phyloP scores from a whole-genome alignment of 1,140 invertebrate species.

The Mercenaria mercenaria region DNA sequence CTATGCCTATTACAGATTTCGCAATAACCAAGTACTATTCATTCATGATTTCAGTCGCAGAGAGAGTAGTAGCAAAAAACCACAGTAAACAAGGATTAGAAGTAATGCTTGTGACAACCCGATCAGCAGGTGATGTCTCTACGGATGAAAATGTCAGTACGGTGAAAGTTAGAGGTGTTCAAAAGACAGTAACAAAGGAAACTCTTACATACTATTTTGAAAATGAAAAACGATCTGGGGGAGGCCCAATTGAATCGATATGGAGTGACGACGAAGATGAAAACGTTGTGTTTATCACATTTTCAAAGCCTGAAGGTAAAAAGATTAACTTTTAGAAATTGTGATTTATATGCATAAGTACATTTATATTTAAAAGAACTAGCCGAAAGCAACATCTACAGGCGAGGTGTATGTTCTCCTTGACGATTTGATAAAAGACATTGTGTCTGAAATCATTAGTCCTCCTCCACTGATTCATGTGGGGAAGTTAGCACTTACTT shows the following conservation, averaged over 20 bases:
- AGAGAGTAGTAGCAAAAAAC: neutral
- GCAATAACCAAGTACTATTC: too few species aligned
- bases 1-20: too few species aligned
- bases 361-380: too few species aligned
- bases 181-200: conserved; percentile 25
- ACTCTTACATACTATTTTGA: conserved; percentile 67
- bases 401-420: too few species aligned
- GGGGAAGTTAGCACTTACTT: too few species aligned
- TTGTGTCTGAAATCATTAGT: too few species aligned
- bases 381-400: too few species aligned
- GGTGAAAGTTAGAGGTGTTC: conserved; percentile 54
- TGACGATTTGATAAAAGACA: too few species aligned
- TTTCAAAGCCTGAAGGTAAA: neutral
- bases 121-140: too few species aligned
- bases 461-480: too few species aligned
- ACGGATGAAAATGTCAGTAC: neutral
- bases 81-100: neutral
- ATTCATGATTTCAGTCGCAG: conserved; percentile 9
- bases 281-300: neutral
- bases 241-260: conserved; percentile 44
- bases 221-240: conserved; percentile 62
- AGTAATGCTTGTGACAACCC: neutral
- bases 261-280: neutral
- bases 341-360: too few species aligned
- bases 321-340: too few species aligned